Evolutionary conservation across 1,140 invertebrate genomes (phyloP).

Genomic region (Spodoptera frugiperda): DNA sequence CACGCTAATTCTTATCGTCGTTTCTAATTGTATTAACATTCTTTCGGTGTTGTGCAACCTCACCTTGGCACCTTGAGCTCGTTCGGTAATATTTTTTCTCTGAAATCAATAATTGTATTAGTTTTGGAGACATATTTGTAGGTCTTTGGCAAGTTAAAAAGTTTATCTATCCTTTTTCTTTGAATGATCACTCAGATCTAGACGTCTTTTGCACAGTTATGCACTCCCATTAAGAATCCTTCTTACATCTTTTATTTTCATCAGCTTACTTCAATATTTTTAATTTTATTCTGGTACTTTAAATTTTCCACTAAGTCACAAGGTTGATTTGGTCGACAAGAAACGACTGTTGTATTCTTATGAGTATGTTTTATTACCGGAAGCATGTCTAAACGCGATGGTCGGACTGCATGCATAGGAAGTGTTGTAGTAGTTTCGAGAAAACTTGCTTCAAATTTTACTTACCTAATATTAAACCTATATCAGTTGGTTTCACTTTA

Average conservation of each 20-base stretch:
- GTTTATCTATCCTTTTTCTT: no score
- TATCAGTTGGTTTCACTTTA: no score
- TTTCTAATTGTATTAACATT: constrained; percentile 46
- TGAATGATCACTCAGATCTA: no score
- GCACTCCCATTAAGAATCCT: no score
- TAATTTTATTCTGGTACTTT: background rate
- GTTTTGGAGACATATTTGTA: no score
- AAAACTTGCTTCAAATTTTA: background rate
- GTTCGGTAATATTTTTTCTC: background rate
- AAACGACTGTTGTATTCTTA: constrained; percentile 25
- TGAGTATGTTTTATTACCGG: constrained; percentile 26
- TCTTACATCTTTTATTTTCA: no score
- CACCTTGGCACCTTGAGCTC: constrained; percentile 27
- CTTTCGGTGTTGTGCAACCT: constrained; percentile 38
- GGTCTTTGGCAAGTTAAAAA: no score
- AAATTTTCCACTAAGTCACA: constrained; percentile 32
- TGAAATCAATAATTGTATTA: background rate
- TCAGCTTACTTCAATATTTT: no score
- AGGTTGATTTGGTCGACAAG: constrained; percentile 27
- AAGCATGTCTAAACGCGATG: constrained; percentile 29
- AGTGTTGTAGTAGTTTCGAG: constrained; percentile 6
- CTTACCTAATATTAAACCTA: no score
- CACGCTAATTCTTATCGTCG: constrained; percentile 44
- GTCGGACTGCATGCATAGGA: background rate
- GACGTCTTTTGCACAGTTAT: no score